Percentiles rank a stretch among this genome's conserved stretches.
These are phyloP conservation scores for Lasioglossum oenotherae DNA, from an alignment of 2,888 invertebrate genomes.

Conservation along the genomic window DNA sequence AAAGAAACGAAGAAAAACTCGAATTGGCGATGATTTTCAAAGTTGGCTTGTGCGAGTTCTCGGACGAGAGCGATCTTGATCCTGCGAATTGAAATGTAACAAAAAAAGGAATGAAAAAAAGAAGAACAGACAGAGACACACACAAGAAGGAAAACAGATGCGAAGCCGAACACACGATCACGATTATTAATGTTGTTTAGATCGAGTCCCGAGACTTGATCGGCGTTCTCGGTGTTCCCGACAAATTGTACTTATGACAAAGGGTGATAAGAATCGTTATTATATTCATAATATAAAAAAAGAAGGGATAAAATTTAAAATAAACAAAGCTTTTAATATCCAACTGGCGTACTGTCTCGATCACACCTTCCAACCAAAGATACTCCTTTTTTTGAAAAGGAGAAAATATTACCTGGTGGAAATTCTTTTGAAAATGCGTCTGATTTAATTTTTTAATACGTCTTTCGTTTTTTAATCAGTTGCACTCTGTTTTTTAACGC, in stretches of 20 bases:
- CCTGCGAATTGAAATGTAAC: neutral
- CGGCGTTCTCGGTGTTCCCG: constrained; percentile 56
- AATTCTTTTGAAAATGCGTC: too few relatives aligned
- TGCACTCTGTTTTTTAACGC: too few relatives aligned
- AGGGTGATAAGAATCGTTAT: constrained; percentile 74
- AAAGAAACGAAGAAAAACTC: constrained; percentile 24
- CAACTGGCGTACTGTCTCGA: constrained; percentile 2
- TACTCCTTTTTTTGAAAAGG: neutral
- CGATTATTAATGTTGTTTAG: constrained; percentile 22
- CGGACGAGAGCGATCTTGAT: constrained; percentile 18
- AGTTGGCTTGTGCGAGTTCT: neutral
- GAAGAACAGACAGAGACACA: neutral
- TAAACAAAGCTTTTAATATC: constrained; percentile 78
- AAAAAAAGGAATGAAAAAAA: neutral
- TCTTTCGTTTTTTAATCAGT: too few relatives aligned
- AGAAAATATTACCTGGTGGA: too few relatives aligned
- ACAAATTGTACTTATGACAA: constrained; percentile 70
- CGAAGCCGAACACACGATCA: neutral
- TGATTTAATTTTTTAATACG: too few relatives aligned
- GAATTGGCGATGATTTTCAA: constrained; percentile 47
- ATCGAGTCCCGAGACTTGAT: constrained; percentile 49
- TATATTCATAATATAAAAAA: constrained; percentile 70
- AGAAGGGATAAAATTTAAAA: constrained; percentile 67
- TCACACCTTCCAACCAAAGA: neutral
- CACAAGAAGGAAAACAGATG: neutral